Percentiles rank a stretch among this genome's conserved stretches.
Conservation (phyloP, 1,140 invertebrate species). For the Meloidogyne exigua region DNA sequence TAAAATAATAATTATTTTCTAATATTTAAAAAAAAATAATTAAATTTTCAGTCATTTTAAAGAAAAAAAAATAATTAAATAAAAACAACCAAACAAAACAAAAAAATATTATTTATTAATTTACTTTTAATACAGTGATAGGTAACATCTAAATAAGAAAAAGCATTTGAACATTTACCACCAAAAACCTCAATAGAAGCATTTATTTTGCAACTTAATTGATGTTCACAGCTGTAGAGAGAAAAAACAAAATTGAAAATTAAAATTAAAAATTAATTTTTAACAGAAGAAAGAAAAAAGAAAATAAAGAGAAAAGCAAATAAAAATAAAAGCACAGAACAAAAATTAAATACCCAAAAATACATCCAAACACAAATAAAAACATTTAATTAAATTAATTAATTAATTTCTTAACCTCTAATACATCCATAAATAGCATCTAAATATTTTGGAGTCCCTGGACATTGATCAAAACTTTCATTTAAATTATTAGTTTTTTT, state of each 20-base stretch:
- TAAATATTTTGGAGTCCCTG: constrained; percentile 30
- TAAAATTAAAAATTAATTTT: neutral
- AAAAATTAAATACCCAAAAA: constrained; percentile 5
- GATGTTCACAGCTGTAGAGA: constrained; percentile 18
- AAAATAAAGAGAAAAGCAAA: too few relatives aligned
- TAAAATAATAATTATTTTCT: too few relatives aligned
- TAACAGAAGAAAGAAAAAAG: neutral
- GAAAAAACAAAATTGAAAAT: neutral
- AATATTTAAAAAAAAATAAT: too few relatives aligned
- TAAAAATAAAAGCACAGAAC: too few relatives aligned
- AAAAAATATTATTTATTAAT: neutral
- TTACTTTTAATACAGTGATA: constrained; percentile 18
- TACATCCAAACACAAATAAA: neutral
- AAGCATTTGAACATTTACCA: constrained; percentile 9
- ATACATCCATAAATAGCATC: constrained; percentile 28
- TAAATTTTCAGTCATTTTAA: too few relatives aligned
- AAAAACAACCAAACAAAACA: neutral
- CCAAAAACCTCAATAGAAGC: constrained; percentile 22
- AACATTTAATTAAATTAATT: neutral
- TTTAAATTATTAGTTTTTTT: neutral
- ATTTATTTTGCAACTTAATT: neutral
- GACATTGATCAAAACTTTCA: constrained; percentile 26
- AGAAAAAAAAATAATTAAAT: neutral
- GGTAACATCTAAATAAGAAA: constrained; percentile 24
- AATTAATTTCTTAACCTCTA: constrained; percentile 15